Percentiles rank a stretch among this genome's conserved stretches.
phyloP scores from a whole-genome alignment of 2,797 vertebrate species.

The Carapus acus region DNA sequence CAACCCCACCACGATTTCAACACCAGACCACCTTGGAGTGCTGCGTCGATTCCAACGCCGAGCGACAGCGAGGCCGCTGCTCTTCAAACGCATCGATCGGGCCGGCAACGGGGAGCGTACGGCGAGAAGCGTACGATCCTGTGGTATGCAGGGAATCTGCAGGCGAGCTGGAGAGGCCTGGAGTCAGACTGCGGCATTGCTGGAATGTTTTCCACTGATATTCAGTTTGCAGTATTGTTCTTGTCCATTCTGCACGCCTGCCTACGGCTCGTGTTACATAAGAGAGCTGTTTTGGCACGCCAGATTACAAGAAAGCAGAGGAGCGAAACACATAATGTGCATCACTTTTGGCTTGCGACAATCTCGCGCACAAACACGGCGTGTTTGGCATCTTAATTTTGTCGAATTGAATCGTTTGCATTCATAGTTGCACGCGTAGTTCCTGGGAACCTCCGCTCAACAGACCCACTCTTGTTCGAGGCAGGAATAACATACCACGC shows the following conservation, averaged over 20 bases:
- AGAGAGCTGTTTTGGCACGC: constrained; percentile 19
- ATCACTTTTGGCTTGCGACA: neutral
- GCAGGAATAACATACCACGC: constrained; percentile 41
- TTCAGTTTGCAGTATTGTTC: constrained; percentile 43
- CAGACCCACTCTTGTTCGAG: constrained; percentile 39
- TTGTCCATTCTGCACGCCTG: constrained; percentile 37
- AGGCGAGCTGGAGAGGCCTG: constrained; percentile 58
- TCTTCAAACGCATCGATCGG: constrained; percentile 1
- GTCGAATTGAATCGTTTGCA: no score
- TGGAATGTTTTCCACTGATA: constrained; percentile 66
- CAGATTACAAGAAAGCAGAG: neutral
- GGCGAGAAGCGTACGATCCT: constrained; percentile 64
- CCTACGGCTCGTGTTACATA: constrained; percentile 42
- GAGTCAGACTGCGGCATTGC: constrained; percentile 63
- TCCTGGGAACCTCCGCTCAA: no score
- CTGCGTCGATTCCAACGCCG: no score
- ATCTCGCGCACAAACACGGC: neutral
- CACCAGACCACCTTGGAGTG: no score
- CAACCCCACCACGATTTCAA: no score
- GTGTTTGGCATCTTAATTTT: constrained; percentile 3
- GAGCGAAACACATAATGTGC: neutral
- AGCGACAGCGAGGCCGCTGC: neutral
- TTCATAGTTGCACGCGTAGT: no score
- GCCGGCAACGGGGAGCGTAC: constrained; percentile 31
- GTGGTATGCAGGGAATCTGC: constrained; percentile 67